Evolutionary conservation across 2,797 vertebrate genomes (phyloP).

Genomic region (Centroberyx gerrardi): DNA sequence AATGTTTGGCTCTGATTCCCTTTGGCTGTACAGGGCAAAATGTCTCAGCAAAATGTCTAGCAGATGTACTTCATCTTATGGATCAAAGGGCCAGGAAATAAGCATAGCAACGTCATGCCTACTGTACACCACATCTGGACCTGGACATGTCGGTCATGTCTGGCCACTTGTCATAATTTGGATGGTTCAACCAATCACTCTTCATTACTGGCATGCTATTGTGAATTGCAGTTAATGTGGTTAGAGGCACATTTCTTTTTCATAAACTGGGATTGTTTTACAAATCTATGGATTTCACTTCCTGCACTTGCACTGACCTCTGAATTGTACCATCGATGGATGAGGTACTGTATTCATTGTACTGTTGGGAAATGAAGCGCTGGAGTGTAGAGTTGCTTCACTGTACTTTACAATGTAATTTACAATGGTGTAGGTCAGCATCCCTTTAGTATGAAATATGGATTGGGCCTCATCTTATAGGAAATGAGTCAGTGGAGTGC

Average conservation of each 20-base stretch:
- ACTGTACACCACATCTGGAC: conserved; percentile 66
- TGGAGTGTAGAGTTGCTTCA: conserved; percentile 24
- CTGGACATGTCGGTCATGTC: conserved; percentile 42
- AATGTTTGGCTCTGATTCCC: conserved; percentile 52
- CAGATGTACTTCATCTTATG: conserved; percentile 63
- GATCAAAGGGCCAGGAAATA: conserved; percentile 68
- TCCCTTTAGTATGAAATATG: conserved; percentile 39
- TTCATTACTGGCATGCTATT: conserved; percentile 39
- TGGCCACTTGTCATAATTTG: conserved; percentile 39
- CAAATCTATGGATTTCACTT: conserved; percentile 43
- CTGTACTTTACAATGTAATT: conserved; percentile 10
- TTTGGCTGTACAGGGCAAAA: not conserved
- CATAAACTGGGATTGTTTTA: conserved; percentile 39
- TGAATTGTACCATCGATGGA: conserved; percentile 34
- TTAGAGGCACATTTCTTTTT: conserved; percentile 42
- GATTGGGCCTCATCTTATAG: conserved; percentile 17
- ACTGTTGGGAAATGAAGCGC: conserved; percentile 48
- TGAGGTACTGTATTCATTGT: conserved; percentile 47
- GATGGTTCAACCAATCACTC: conserved; percentile 32
- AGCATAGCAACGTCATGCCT: conserved; percentile 34
- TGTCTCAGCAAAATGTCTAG: conserved; percentile 47
- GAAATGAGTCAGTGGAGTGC: conserved; percentile 32
- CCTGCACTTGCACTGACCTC: conserved; percentile 38
- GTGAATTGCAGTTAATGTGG: conserved; percentile 31
- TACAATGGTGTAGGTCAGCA: conserved; percentile 26